Evolutionary conservation across 2,888 invertebrate species (phyloP), one percentile per base, ranked within the genome.

Genomic region (Epistrophe eligans): DNA sequence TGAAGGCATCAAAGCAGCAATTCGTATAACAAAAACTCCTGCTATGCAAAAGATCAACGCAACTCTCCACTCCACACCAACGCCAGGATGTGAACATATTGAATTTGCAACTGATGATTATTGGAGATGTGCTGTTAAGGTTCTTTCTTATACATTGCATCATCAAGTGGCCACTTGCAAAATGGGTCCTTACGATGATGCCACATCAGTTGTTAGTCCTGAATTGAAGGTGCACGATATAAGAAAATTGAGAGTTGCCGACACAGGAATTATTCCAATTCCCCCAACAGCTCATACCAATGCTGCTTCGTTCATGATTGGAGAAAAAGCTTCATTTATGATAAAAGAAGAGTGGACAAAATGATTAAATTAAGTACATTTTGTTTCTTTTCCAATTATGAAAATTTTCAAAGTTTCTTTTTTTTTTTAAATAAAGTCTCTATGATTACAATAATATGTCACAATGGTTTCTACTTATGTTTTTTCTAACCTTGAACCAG

Each of bases 271-370:
- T 43, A 94, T 95, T 89, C 95, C 96, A 0, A 92, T n/a, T n/a
- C n/a, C 93, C 8, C 94, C 95, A 7, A 91, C 95, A 0, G 95
- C 95, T 0, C 95, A 96, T 89, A 95, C 95, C 1, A 94, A 95
- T 90, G 95, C 95, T 0, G 95, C 95, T 0, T 94, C 95, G 0
- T 94, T 95, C 88, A 95, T 96, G 95, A 95, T 96, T 66, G 96
- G 95, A 0, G 96, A 96, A 91, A 96, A 95, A 90, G 95, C 95
- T 1, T 94, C 95, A 0, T 95, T 96, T 90, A 92, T 96, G 91
- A 94, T 96, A 67, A 94, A 94, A 90, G 89, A 90, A 19, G 92
- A 94, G 48, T 0, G 93, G 32, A 7, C 32, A 32, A 32, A 32
- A n/a, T n/a, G n/a, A n/a, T n/a, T n/a, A n/a, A n/a, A n/a, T n/a